A percentile compares a stretch with the other conserved stretches of the same genome.
phyloP scores from a whole-genome alignment of 2,888 invertebrate genomes.

The Ornithoptera alexandrae region DNA sequence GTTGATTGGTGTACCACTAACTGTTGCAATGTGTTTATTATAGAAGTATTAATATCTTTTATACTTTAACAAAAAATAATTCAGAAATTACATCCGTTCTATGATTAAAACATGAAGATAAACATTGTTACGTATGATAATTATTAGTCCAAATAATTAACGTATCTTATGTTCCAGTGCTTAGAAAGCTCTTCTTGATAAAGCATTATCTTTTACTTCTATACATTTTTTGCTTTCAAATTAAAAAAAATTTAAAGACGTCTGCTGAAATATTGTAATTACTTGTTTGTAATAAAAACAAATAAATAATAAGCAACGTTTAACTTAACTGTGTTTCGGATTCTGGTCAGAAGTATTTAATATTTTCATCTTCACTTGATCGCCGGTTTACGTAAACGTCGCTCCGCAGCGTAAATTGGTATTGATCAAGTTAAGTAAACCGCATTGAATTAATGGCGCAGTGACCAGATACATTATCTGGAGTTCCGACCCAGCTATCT shows the following conservation, averaged over 20 bases:
- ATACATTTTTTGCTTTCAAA: neutral
- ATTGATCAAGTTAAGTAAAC: constrained; percentile 73
- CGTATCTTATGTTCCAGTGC: too few species aligned
- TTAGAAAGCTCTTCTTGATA: too few species aligned
- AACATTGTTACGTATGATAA: too few species aligned
- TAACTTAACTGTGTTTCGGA: neutral
- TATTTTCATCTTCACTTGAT: constrained; percentile 42
- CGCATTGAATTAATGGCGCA: constrained; percentile 67
- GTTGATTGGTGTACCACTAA: too few species aligned
- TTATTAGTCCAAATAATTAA: neutral
- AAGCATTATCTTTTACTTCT: too few species aligned
- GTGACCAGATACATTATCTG: constrained; percentile 75
- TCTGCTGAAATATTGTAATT: neutral
- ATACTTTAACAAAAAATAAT: too few species aligned
- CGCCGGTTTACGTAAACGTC: constrained; percentile 34
- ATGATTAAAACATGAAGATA: too few species aligned
- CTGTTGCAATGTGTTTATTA: too few species aligned
- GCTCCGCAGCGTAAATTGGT: constrained; percentile 49
- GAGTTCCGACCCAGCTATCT: constrained; percentile 66
- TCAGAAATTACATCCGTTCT: too few species aligned
- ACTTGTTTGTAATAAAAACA: neutral
- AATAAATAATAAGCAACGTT: too few species aligned
- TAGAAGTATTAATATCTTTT: too few species aligned
- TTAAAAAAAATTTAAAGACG: neutral
- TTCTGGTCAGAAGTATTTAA: constrained; percentile 33